Percentiles rank a stretch among this genome's conserved stretches.
phyloP scores from a whole-genome alignment of 92 coral and sea anemone genomes.

The Scolanthus callimorphus region DNA sequence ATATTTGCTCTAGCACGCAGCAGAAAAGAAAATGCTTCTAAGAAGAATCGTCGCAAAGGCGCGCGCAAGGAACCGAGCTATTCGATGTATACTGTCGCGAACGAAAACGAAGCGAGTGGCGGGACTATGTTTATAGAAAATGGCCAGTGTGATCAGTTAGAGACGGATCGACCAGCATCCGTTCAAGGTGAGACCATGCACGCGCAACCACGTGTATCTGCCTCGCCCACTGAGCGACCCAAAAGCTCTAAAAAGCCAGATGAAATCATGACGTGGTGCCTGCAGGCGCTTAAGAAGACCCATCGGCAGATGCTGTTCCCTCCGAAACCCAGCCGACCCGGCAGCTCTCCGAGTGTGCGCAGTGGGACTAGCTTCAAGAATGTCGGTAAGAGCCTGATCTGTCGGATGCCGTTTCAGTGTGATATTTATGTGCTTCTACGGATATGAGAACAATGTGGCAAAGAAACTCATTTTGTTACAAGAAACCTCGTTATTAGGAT shows the following conservation, averaged over 20 bases:
- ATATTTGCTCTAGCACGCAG: constrained; percentile 77
- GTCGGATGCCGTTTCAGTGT: no score
- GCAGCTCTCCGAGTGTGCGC: constrained; percentile 48
- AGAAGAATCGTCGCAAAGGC: constrained; percentile 3
- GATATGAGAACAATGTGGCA: no score
- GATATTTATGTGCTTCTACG: no score
- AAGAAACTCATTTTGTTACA: no score
- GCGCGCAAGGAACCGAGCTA: neutral
- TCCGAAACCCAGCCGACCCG: constrained; percentile 66
- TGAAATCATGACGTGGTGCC: constrained; percentile 60
- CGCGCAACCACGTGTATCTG: constrained; percentile 7
- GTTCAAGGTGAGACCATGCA: neutral
- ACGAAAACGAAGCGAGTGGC: neutral
- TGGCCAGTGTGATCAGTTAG: neutral
- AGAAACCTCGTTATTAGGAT: no score
- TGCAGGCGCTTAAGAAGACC: constrained; percentile 60
- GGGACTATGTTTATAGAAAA: neutral
- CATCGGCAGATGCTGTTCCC: constrained; percentile 50
- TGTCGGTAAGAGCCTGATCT: no score
- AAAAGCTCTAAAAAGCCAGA: constrained; percentile 33
- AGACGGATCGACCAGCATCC: neutral
- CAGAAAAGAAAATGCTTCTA: constrained; percentile 48
- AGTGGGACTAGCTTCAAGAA: no score
- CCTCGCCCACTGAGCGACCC: constrained; percentile 15
- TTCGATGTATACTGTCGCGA: constrained; percentile 7